Conservation (phyloP, 2,797 vertebrate genomes). For the Sebastes baramenuke region DNA sequence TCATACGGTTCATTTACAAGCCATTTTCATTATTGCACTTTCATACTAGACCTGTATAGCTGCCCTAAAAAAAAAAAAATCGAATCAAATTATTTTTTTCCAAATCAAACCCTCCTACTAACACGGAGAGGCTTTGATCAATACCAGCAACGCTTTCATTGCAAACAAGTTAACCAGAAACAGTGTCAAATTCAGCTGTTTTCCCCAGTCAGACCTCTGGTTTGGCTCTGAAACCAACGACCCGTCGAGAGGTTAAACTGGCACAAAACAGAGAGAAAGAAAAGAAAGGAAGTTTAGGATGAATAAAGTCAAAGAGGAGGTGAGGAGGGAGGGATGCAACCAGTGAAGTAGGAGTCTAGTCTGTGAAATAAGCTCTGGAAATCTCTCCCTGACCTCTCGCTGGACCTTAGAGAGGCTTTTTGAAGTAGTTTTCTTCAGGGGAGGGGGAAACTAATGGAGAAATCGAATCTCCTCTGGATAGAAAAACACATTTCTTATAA, state of each 20-base stretch:
- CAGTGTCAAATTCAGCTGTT: neutral
- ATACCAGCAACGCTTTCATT: neutral
- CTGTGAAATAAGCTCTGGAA: constrained; percentile 28
- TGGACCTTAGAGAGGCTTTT: constrained; percentile 23
- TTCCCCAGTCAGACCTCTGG: neutral
- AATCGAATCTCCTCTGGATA: constrained; percentile 23
- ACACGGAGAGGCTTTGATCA: neutral
- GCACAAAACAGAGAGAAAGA: neutral
- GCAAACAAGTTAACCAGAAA: neutral
- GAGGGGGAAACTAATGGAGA: neutral
- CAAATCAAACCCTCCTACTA: neutral
- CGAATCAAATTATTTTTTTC: neutral
- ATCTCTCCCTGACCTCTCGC: constrained; percentile 25
- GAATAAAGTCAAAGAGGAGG: constrained; percentile 3
- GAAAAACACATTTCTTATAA: constrained; percentile 8
- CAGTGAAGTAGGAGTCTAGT: neutral
- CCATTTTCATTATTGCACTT: neutral
- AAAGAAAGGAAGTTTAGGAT: constrained; percentile 6
- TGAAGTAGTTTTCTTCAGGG: constrained; percentile 9
- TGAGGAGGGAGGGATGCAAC: constrained; percentile 17
- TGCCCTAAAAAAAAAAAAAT: too few relatives aligned
- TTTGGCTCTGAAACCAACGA: constrained; percentile 6
- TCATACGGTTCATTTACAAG: constrained; percentile 21
- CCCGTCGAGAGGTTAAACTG: constrained; percentile 17
- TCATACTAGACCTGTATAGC: neutral